Evolutionary conservation across 2,113 vertebrate genomes (phyloP).

Genomic region (Pachycephala philippinensis): DNA sequence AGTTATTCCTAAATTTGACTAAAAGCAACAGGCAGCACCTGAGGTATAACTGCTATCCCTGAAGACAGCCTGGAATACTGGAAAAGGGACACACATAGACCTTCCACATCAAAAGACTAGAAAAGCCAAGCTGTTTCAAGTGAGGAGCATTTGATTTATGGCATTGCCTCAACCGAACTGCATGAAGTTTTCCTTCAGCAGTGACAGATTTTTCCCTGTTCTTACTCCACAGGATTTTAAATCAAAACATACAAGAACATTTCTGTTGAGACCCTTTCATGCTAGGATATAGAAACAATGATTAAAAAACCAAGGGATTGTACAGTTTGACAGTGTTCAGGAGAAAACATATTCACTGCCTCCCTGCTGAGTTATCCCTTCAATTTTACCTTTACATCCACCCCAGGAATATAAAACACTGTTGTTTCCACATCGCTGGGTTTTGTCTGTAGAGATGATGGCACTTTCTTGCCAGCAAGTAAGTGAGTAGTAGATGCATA

Average conservation of each 20-base stretch:
- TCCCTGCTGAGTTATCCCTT: neutral
- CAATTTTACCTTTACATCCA: constrained; percentile 91
- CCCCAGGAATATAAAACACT: constrained; percentile 97
- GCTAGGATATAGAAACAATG: neutral
- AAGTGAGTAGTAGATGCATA: constrained; percentile 90
- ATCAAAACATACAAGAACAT: neutral
- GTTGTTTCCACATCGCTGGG: constrained; percentile 92
- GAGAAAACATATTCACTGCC: neutral
- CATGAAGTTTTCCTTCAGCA: neutral
- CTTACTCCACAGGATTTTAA: neutral
- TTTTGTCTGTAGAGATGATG: constrained; percentile 92
- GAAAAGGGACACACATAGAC: neutral
- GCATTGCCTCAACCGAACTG: neutral
- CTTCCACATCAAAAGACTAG: fast-evolving
- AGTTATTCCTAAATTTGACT: neutral
- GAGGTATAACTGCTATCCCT: neutral
- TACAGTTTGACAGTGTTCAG: neutral
- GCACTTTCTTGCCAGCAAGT: constrained; percentile 90
- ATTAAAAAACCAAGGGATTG: neutral
- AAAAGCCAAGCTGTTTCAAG: neutral
- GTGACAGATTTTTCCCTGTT: neutral
- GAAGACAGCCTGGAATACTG: neutral
- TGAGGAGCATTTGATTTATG: neutral
- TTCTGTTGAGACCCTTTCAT: neutral
- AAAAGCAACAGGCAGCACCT: neutral